These are phyloP conservation scores for Caenorhabditis elegans DNA, from an alignment of 1,140 invertebrate species.

Conservation along the genomic window DNA sequence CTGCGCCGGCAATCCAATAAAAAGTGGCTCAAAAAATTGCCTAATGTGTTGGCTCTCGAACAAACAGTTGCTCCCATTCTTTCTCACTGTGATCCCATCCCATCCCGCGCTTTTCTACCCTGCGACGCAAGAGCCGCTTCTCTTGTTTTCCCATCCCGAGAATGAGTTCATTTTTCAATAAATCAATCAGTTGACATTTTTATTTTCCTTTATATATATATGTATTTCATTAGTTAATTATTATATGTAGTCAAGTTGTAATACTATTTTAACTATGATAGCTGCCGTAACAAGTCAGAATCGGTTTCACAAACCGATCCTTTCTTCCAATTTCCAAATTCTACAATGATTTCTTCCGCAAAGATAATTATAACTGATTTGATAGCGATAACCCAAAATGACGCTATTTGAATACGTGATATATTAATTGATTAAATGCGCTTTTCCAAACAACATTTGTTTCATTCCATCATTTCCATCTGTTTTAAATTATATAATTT, in stretches of 20 bases:
- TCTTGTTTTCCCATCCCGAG: background rate
- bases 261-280: too few relatives aligned
- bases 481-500: background rate
- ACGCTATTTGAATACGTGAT: background rate
- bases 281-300: too few relatives aligned
- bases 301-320: background rate
- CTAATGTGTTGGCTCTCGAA: conserved; percentile 24
- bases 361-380: conserved; percentile 6
- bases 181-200: background rate
- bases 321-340: background rate
- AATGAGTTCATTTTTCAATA: background rate
- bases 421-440: conserved; percentile 3
- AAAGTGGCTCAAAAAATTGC: conserved; percentile 22
- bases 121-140: background rate
- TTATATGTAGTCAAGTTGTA: too few relatives aligned
- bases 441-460: conserved; percentile 15
- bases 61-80: background rate
- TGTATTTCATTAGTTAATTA: too few relatives aligned
- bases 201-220: too few relatives aligned
- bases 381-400: background rate
- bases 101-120: background rate
- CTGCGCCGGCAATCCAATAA: conserved; percentile 21
- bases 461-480: conserved; percentile 1
- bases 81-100: background rate
- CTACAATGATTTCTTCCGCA: background rate